Conservation (phyloP, 64 coral and sea anemone genomes). For the Montipora cactus region DNA sequence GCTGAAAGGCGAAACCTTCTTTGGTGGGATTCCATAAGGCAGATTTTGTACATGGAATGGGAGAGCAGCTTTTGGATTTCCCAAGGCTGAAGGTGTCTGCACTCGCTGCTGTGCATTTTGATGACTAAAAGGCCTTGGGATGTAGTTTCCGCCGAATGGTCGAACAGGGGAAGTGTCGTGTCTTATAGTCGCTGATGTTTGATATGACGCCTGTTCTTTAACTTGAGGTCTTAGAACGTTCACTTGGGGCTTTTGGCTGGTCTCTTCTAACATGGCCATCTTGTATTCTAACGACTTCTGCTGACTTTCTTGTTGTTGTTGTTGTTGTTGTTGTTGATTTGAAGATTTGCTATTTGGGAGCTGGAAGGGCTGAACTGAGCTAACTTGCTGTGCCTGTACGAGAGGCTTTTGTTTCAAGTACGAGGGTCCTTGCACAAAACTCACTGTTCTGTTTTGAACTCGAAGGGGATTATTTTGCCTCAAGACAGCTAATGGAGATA, state of each 20-base stretch:
- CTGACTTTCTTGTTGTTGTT: background rate
- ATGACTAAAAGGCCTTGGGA: background rate
- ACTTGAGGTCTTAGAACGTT: background rate
- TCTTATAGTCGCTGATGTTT: background rate
- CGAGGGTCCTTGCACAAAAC: background rate
- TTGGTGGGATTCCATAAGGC: background rate
- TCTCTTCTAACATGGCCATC: background rate
- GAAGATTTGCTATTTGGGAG: background rate
- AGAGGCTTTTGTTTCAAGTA: background rate
- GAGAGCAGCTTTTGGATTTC: background rate
- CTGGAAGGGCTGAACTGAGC: background rate
- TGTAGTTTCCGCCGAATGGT: background rate
- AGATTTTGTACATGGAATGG: background rate
- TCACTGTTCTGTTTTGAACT: background rate
- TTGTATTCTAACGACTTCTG: constrained; percentile 20
- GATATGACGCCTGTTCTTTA: background rate
- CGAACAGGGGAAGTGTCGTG: background rate
- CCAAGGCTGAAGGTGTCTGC: background rate
- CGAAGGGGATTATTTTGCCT: background rate
- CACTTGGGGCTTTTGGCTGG: background rate
- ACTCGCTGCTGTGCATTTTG: background rate
- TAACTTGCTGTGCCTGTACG: background rate
- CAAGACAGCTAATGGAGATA: background rate
- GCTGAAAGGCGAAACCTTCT: background rate
- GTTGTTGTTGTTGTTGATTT: background rate